Evolutionary conservation across 2,113 vertebrate species (phyloP).

Genomic region (Clarias magur): DNA sequence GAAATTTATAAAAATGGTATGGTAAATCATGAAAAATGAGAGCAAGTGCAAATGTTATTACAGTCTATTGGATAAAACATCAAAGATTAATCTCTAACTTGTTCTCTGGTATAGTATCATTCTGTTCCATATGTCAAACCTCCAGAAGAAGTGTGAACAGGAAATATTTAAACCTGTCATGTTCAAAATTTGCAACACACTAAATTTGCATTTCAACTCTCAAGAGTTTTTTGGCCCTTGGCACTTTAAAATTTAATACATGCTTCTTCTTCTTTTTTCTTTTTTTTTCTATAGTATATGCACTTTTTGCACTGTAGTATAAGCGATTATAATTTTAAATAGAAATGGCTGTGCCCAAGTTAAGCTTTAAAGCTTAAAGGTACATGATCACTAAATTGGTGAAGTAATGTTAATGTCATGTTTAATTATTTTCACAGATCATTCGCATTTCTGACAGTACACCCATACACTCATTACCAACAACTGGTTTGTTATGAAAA

Average conservation of each 20-base stretch:
- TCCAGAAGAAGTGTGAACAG: slow-evolving; percentile 25
- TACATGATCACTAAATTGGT: neutral
- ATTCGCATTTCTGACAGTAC: slow-evolving; percentile 32
- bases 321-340: slow-evolving; percentile 39
- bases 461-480: slow-evolving; percentile 37
- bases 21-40: slow-evolving; percentile 45
- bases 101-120: slow-evolving; percentile 6
- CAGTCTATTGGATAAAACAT: slow-evolving; percentile 35
- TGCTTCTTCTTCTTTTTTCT: slow-evolving; percentile 41
- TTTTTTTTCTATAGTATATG: slow-evolving; percentile 31
- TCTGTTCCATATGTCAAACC: slow-evolving; percentile 25
- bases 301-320: neutral
- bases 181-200: slow-evolving; percentile 30
- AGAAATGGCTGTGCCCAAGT: slow-evolving; percentile 41
- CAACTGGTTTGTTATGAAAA: slow-evolving; percentile 28
- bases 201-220: slow-evolving; percentile 33
- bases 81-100: slow-evolving; percentile 34
- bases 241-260: slow-evolving; percentile 49
- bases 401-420: slow-evolving; percentile 21
- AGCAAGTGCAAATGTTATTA: slow-evolving; percentile 36
- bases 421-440: slow-evolving; percentile 35
- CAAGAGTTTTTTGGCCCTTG: slow-evolving; percentile 25
- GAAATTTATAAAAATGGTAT: slow-evolving; percentile 41
- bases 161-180: slow-evolving; percentile 20
- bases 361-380: slow-evolving; percentile 27